Percentiles rank a stretch among this genome's conserved stretches.
phyloP scores from a whole-genome alignment of 2,888 invertebrate species.

The Cephus spinipes region DNA sequence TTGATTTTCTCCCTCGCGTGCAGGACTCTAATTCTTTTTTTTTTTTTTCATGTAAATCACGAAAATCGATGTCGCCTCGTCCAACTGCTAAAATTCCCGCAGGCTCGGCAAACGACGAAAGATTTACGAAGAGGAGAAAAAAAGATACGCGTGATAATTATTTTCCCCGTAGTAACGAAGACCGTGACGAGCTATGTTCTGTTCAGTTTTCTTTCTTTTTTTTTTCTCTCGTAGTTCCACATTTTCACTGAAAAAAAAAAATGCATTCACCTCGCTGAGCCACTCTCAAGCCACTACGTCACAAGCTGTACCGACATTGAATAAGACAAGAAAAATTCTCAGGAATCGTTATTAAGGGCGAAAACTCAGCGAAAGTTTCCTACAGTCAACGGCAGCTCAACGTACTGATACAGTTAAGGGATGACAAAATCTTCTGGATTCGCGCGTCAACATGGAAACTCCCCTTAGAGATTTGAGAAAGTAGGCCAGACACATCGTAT shows the following conservation, averaged over 20 bases:
- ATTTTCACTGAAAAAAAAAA: neutral
- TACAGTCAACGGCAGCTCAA: neutral
- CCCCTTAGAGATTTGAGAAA: neutral
- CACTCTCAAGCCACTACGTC: neutral
- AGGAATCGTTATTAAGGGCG: neutral
- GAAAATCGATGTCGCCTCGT: neutral
- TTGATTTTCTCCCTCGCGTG: neutral
- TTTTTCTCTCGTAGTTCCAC: neutral
- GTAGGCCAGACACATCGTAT: neutral
- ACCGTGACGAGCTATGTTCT: neutral
- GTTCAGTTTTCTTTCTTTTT: neutral
- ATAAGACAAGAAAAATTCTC: neutral
- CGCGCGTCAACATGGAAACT: neutral
- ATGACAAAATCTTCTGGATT: neutral
- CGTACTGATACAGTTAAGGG: neutral
- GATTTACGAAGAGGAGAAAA: constrained; percentile 47
- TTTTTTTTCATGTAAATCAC: neutral
- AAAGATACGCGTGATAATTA: neutral
- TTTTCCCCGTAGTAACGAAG: neutral
- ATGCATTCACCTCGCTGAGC: neutral
- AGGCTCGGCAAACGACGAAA: constrained; percentile 40
- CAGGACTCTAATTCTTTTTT: no score
- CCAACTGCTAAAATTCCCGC: neutral
- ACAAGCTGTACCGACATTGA: neutral
- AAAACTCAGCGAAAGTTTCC: neutral